A percentile compares a stretch with the other conserved stretches of the same genome.
Evolutionary conservation across 2,888 invertebrate genomes (phyloP).

Genomic region (Drosophila lutescens): DNA sequence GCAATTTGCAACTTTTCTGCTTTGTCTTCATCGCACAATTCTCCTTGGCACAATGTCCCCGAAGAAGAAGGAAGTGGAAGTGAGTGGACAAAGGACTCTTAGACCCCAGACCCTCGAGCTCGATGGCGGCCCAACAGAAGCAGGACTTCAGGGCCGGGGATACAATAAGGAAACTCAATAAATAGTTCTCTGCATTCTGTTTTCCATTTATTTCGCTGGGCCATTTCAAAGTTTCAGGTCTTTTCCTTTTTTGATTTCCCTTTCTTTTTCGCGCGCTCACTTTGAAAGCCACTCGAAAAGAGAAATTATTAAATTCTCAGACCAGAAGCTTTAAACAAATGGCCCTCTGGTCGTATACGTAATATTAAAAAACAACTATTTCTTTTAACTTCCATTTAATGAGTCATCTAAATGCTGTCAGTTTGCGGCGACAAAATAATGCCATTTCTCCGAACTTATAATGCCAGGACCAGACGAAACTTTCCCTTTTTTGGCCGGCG

Average conservation of each 20-base stretch:
- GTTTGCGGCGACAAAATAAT: slow-evolving; percentile 13
- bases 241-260: slow-evolving; percentile 2
- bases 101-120: slow-evolving; percentile 18
- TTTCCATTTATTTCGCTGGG: slow-evolving; percentile 40
- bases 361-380: slow-evolving; percentile 6
- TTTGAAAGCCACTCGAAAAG: slow-evolving; percentile 6
- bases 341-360: slow-evolving; percentile 2
- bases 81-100: slow-evolving; percentile 46
- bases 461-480: slow-evolving; percentile 39
- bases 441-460: slow-evolving; percentile 9
- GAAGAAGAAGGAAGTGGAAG: slow-evolving; percentile 43
- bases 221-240: slow-evolving; percentile 36
- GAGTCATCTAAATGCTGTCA: slow-evolving; percentile 26
- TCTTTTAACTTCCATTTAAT: slow-evolving; percentile 3
- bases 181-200: slow-evolving; percentile 51
- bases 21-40: slow-evolving; percentile 56
- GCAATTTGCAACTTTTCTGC: slow-evolving; percentile 71
- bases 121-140: slow-evolving; percentile 23
- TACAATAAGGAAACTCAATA: slow-evolving; percentile 49
- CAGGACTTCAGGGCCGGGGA: slow-evolving; percentile 14
- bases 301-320: slow-evolving; percentile 52
- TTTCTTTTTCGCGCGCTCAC: background rate
- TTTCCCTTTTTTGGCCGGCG: slow-evolving; percentile 39
- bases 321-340: slow-evolving; percentile 7
- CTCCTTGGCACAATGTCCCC: slow-evolving; percentile 49